A percentile compares a stretch with the other conserved stretches of the same genome.
Evolutionary conservation across 2,888 invertebrate genomes (phyloP).

Genomic region (Laothoe populi): DNA sequence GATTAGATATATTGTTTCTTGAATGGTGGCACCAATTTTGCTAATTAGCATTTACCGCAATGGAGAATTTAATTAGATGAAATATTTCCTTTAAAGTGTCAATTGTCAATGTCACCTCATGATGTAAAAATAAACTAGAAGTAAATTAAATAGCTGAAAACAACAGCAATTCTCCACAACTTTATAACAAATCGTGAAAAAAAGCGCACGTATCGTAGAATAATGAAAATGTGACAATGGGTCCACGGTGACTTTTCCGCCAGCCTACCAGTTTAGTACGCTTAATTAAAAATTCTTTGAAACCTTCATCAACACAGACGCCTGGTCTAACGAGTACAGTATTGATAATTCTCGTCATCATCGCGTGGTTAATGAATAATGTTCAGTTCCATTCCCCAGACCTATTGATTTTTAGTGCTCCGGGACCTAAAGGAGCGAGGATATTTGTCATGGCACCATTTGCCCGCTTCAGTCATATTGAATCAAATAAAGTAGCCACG

Average conservation of each 20-base stretch:
- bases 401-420: slow-evolving; percentile 3
- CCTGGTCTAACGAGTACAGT: slow-evolving; percentile 14
- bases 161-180: not conserved
- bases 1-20: not conserved
- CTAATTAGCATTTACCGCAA: no score
- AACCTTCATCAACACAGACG: slow-evolving; percentile 6
- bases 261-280: slow-evolving; percentile 11
- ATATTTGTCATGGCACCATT: not conserved
- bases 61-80: no score
- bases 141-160: not conserved
- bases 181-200: slow-evolving; percentile 8
- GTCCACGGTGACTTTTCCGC: slow-evolving; percentile 18
- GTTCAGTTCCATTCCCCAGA: slow-evolving; percentile 23
- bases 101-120: no score
- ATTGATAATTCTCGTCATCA: slow-evolving; percentile 21
- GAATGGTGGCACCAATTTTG: no score
- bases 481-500: no score
- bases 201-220: slow-evolving; percentile 11
- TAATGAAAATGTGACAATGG: slow-evolving; percentile 23
- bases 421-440: not conserved
- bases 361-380: slow-evolving; percentile 35
- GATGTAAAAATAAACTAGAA: no score
- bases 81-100: no score
- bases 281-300: slow-evolving; percentile 24
- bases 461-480: not conserved